A percentile compares a stretch with the other conserved stretches of the same genome.
Conservation (phyloP, 2,888 invertebrate genomes). For the Eristalis pertinax region DNA sequence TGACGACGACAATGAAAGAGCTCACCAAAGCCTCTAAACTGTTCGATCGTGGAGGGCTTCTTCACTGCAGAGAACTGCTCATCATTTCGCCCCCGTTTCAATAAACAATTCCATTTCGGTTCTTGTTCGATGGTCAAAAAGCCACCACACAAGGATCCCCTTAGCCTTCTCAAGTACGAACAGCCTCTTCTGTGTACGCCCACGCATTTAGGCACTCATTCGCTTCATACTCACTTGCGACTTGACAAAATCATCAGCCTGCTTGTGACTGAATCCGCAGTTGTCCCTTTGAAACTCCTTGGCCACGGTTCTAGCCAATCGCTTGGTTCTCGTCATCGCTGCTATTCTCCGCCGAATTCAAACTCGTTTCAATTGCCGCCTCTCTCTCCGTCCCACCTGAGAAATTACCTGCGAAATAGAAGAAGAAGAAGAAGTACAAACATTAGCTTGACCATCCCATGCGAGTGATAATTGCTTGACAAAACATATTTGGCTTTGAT, state of each 20-base stretch:
- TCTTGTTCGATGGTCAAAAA: too few species aligned
- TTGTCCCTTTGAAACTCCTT: constrained; percentile 79
- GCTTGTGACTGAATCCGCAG: constrained; percentile 80
- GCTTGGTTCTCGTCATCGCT: constrained; percentile 76
- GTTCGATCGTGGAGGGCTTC: too few species aligned
- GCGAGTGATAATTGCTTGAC: neutral
- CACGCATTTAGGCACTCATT: neutral
- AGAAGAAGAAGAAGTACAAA: neutral
- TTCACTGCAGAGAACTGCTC: too few species aligned
- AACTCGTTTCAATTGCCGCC: neutral
- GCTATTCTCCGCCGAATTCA: neutral
- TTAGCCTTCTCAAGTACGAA: too few species aligned
- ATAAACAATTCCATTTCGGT: too few species aligned
- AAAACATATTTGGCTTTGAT: neutral
- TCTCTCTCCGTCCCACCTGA: neutral
- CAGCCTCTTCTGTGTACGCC: neutral
- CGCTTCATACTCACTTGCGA: constrained; percentile 78
- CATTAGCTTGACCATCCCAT: neutral
- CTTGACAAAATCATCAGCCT: constrained; percentile 80
- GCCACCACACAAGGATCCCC: too few species aligned
- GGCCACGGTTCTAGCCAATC: constrained; percentile 77
- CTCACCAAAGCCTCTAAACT: too few species aligned
- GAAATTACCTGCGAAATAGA: neutral
- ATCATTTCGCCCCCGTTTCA: too few species aligned
- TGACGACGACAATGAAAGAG: too few species aligned